Base-by-base conservation (phyloP, 2,797 vertebrate species). In the Aselliscus stoliczkanus region DNA sequence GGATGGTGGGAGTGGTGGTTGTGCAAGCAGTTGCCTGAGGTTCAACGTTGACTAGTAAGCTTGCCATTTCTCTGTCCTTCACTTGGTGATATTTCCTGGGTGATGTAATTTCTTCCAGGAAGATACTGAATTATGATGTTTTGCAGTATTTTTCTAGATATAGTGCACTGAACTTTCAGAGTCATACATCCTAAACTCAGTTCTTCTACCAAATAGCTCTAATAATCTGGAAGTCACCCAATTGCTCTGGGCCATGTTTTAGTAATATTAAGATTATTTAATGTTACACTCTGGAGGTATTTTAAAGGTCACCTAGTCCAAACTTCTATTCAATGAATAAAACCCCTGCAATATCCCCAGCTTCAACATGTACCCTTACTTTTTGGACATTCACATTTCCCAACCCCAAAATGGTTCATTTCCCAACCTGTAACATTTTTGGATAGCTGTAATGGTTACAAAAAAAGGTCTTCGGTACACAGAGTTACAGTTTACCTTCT, bases 141-240 rank as follows among this genome's bases (percentile, higher is more conserved):
- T 79, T 70, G 5, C 21, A 88, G 52, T 90, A 39, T 73, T 85
- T 96, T 95, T 95, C 69, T 64, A 89, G n/a, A 17, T 77, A 44
- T 0, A 69, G 29, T 64, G 17, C 29, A 73, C 73, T 89, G 42
- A 95, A 5, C 47, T 72, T 89, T 67, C 75, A 64, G 50, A 73
- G 23, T 88, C 50, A 25, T 65, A 17, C 2, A 20, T 81, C 17
- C 56, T 97, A 69, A 90, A 69, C 7, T 52, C 29, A 93, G 12
- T 34, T 92, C 65, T 73, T 80, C 65, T 86, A 18, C 42, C 73
- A 29, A 58, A 20, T 84, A 67, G 17, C 70, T 88, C 29, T 64
- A 5, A 73, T 72, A 56, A 64, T 70, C 25, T 65, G 12, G 37
- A 65, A 93, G 31, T 67, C 37, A 29, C 52, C 85, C 37, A 47